Evolutionary conservation across 2,888 invertebrate genomes (phyloP).

Genomic region (Trimorus sp.): DNA sequence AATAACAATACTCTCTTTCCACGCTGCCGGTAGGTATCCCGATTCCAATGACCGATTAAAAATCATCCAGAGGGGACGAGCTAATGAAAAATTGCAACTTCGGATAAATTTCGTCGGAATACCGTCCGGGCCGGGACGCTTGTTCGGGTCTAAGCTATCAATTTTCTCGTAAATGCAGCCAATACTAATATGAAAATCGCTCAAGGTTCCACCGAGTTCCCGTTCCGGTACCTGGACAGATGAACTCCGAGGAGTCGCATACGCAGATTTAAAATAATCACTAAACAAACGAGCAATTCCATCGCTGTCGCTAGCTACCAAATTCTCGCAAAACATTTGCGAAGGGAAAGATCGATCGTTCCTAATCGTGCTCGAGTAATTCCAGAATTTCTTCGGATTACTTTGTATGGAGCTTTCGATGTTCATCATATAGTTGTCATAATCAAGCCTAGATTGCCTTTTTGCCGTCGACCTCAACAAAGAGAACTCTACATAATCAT

Average conservation of each 20-base stretch:
- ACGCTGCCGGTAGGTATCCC: too few relatives aligned
- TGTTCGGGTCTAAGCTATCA: neutral
- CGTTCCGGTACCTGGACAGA: too few relatives aligned
- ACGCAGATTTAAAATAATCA: too few relatives aligned
- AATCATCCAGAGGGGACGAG: neutral
- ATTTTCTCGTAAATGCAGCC: neutral
- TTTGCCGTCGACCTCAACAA: neutral
- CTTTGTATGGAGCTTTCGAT: neutral
- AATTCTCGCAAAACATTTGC: neutral
- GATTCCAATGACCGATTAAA: neutral
- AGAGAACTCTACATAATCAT: too few relatives aligned
- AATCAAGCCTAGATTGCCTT: neutral
- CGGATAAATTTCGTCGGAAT: neutral
- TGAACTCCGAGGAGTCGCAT: too few relatives aligned
- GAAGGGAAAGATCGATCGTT: neutral
- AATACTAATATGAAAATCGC: neutral
- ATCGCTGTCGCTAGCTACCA: neutral
- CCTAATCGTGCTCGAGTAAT: neutral
- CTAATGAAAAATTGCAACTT: neutral
- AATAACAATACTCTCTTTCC: too few relatives aligned
- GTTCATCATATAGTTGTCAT: neutral
- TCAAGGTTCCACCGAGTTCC: neutral
- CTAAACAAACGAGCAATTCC: neutral
- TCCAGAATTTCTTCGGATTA: neutral
- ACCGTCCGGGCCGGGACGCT: neutral